phyloP scores from a whole-genome alignment of 2,797 vertebrate species.

The Poeciliopsis infans region DNA sequence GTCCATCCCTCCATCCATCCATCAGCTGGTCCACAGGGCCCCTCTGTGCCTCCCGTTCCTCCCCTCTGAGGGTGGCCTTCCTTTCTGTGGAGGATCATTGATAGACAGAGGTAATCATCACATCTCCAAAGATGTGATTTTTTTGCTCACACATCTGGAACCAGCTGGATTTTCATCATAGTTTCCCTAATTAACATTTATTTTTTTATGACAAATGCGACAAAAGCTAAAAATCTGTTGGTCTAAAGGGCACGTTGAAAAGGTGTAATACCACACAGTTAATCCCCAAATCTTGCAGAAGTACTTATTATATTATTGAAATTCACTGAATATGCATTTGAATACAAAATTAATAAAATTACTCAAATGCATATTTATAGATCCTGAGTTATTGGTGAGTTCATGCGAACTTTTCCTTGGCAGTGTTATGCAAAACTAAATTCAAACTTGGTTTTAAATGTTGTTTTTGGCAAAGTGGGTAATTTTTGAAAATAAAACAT shows the following conservation, averaged over 20 bases:
- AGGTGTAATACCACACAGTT: not conserved
- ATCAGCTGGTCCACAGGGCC: slow-evolving; percentile 62
- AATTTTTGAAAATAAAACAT: not conserved
- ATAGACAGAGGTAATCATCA: slow-evolving; percentile 70
- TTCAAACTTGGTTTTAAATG: slow-evolving; percentile 21
- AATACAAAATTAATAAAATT: too few species aligned
- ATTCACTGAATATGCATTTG: not conserved
- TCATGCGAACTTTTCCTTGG: not conserved
- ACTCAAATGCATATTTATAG: not conserved
- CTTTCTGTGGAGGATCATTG: slow-evolving; percentile 57
- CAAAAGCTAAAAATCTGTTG: not conserved
- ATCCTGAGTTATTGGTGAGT: not conserved
- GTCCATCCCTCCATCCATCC: slow-evolving; percentile 11
- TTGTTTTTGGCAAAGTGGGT: not conserved
- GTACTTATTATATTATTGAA: not conserved
- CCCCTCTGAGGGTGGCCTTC: slow-evolving; percentile 45
- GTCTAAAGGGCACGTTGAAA: not conserved
- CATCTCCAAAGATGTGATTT: not conserved
- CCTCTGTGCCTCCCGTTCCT: slow-evolving; percentile 56
- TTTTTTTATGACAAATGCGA: not conserved
- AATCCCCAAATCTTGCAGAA: not conserved
- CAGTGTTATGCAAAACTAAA: not conserved
- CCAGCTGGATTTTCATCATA: not conserved
- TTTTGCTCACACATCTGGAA: not conserved
- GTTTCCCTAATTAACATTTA: not conserved